Evolutionary conservation across 2,113 vertebrate species (phyloP).

Genomic region (Sorex fumeus): DNA sequence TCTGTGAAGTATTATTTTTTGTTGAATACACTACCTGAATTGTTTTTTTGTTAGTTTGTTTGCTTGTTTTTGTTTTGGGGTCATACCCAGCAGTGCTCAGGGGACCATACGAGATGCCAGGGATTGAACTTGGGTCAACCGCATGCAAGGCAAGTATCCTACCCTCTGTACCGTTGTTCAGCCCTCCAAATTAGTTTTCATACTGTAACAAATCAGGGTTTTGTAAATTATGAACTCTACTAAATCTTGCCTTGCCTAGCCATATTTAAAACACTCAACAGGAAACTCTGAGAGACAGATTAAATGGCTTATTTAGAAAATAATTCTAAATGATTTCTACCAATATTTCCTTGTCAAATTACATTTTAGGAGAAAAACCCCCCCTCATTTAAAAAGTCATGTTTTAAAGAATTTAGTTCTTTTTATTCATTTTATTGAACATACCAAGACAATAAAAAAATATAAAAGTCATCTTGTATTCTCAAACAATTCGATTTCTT

Average conservation of each 20-base stretch:
- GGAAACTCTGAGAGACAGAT: slow-evolving; percentile 56
- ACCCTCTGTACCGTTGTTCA: too few relatives aligned
- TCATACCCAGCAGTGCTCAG: too few relatives aligned
- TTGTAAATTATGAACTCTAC: slow-evolving; percentile 31
- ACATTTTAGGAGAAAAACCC: slow-evolving; percentile 10
- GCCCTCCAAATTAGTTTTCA: not conserved
- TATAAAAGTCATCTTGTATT: not conserved
- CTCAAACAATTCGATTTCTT: not conserved
- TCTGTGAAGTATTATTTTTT: slow-evolving; percentile 47
- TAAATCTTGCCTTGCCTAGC: slow-evolving; percentile 60
- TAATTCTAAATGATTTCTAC: slow-evolving; percentile 31
- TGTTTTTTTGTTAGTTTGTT: too few relatives aligned
- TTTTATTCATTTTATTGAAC: not conserved
- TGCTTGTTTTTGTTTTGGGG: too few relatives aligned
- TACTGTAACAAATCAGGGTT: slow-evolving; percentile 1
- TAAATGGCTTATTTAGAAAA: slow-evolving; percentile 41
- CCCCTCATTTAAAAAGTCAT: slow-evolving; percentile 44
- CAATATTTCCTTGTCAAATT: slow-evolving; percentile 44
- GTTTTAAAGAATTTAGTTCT: slow-evolving; percentile 48
- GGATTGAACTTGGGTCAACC: too few relatives aligned
- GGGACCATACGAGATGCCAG: too few relatives aligned
- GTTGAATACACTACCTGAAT: not conserved
- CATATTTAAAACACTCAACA: slow-evolving; percentile 48
- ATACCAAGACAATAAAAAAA: slow-evolving; percentile 12
- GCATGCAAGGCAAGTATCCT: too few relatives aligned